phyloP scores from a whole-genome alignment of 2,797 vertebrate genomes.

The Pteronotus mesoamericanus region DNA sequence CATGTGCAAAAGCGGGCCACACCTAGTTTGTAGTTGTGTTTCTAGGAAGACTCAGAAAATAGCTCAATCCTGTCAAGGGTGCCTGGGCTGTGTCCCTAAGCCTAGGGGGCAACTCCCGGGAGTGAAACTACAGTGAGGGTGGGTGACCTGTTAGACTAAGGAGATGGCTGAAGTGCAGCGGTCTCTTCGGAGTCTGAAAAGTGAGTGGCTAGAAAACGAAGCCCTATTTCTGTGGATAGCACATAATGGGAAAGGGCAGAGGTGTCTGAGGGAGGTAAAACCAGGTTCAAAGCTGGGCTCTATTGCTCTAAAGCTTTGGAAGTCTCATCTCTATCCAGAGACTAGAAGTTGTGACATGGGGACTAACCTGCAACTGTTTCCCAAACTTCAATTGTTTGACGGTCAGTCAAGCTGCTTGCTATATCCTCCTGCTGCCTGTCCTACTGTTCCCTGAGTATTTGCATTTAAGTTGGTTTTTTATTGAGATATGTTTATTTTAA shows the following conservation, averaged over 20 bases:
- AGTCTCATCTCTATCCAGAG: neutral
- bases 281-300: neutral
- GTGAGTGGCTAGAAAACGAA: neutral
- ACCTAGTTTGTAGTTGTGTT: neutral
- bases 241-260: neutral
- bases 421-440: neutral
- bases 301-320: neutral
- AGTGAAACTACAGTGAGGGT: neutral
- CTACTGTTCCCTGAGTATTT: neutral
- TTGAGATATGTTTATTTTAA: conserved; percentile 22
- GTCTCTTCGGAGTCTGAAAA: neutral
- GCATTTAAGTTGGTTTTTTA: neutral
- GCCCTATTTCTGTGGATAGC: neutral
- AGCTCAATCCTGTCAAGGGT: neutral
- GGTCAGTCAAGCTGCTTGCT: neutral
- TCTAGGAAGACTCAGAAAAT: conserved; percentile 26
- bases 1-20: neutral
- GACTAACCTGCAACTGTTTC: neutral
- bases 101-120: neutral
- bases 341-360: neutral
- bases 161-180: neutral
- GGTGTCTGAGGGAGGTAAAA: neutral
- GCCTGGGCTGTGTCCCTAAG: neutral
- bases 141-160: neutral
- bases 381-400: neutral